phyloP scores from a whole-genome alignment of 2,797 vertebrate species.

The Melanotaenia nigrans region DNA sequence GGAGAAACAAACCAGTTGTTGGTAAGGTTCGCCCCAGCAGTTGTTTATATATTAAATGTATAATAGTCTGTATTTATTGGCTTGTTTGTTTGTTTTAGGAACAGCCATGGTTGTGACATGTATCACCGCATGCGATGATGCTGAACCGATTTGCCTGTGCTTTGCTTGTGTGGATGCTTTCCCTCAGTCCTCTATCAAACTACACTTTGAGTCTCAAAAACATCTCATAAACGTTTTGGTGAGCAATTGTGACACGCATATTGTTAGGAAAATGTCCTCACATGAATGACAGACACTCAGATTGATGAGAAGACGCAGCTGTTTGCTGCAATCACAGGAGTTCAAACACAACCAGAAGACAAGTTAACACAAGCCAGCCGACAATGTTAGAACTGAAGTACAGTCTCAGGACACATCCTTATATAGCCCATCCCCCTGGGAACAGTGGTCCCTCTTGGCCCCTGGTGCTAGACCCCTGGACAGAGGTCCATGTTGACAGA shows the following conservation, averaged over 20 bases:
- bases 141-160: constrained; percentile 47
- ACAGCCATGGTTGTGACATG: constrained; percentile 53
- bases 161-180: constrained; percentile 62
- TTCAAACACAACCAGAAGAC: too few species aligned
- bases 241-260: constrained; percentile 18
- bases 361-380: too few species aligned
- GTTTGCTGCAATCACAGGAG: too few species aligned
- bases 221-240: constrained; percentile 67
- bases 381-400: too few species aligned
- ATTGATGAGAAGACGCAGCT: too few species aligned
- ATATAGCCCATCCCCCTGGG: too few species aligned
- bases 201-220: constrained; percentile 53
- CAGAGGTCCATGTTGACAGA: too few species aligned
- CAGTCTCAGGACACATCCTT: too few species aligned
- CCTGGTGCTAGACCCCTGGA: too few species aligned
- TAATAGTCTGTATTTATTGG: neutral
- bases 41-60: neutral
- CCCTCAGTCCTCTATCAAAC: fast-evolving
- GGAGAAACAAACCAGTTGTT: constrained; percentile 18
- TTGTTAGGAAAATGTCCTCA: too few species aligned
- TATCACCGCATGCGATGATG: neutral
- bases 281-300: too few species aligned
- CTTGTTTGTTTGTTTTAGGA: constrained; percentile 40
- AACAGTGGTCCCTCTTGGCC: too few species aligned
- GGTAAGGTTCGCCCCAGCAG: constrained; percentile 38